These are phyloP conservation scores for Romanogobio albipinnatus DNA, from an alignment of 2,113 vertebrate species.

Conservation along the genomic window DNA sequence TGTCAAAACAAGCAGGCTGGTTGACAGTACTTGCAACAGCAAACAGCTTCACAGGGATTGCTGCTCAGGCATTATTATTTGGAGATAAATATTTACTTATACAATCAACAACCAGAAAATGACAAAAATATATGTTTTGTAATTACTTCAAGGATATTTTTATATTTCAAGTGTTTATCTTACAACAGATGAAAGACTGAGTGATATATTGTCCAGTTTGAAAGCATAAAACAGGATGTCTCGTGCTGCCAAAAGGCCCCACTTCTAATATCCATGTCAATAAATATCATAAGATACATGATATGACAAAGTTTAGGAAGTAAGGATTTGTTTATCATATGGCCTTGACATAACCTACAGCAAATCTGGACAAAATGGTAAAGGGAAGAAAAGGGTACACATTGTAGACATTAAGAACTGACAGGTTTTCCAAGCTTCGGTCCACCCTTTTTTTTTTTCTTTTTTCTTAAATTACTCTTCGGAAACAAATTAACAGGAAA, in stretches of 20 bases:
- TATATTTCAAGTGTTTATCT: slow-evolving; percentile 20
- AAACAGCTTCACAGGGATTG: slow-evolving; percentile 63
- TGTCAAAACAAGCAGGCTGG: slow-evolving; percentile 75
- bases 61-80: slow-evolving; percentile 57
- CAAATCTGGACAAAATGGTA: slow-evolving; percentile 44
- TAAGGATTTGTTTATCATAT: slow-evolving; percentile 21
- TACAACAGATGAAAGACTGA: not conserved
- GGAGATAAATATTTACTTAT: slow-evolving; percentile 32
- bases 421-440: slow-evolving; percentile 64
- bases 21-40: slow-evolving; percentile 65
- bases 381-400: not conserved
- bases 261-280: slow-evolving; percentile 33
- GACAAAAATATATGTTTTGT: slow-evolving; percentile 7
- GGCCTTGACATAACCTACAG: slow-evolving; percentile 15
- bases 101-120: not conserved
- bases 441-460: slow-evolving; percentile 55
- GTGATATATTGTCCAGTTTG: not conserved
- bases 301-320: slow-evolving; percentile 35
- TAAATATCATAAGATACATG: slow-evolving; percentile 42
- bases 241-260: slow-evolving; percentile 35
- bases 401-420: slow-evolving; percentile 46
- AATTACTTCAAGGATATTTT: not conserved
- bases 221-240: slow-evolving; percentile 53
- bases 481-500: slow-evolving; percentile 36
- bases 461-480: slow-evolving; percentile 49